Conservation (phyloP, 2,797 vertebrate species). For the Eulemur coronatus region DNA sequence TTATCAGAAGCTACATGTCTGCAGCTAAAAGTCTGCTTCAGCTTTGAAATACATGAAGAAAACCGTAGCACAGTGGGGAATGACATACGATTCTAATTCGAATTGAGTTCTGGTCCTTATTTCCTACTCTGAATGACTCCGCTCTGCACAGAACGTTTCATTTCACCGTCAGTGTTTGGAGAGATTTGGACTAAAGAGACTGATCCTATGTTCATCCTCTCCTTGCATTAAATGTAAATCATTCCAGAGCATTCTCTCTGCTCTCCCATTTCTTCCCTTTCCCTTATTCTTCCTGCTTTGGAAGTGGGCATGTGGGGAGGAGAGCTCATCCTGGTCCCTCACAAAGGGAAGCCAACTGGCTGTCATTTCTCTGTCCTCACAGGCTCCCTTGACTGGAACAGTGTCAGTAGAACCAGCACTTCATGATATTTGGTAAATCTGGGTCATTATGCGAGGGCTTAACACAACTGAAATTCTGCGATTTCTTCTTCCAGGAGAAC, state of each 20-base stretch:
- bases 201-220: background rate
- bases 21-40: background rate
- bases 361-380: background rate
- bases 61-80: background rate
- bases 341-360: background rate
- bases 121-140: background rate
- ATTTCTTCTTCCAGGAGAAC: slow-evolving; percentile 90
- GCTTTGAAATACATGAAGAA: background rate
- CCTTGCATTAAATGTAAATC: background rate
- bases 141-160: background rate
- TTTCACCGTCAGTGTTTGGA: background rate
- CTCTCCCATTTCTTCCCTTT: background rate
- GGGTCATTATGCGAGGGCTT: background rate
- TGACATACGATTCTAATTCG: background rate
- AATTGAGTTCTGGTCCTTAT: background rate
- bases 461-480: background rate
- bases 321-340: background rate
- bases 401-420: background rate
- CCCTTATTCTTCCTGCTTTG: background rate
- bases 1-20: background rate
- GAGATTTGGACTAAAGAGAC: background rate
- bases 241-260: background rate
- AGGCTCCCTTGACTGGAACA: fast-evolving
- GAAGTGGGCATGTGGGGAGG: background rate
- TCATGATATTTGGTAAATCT: background rate